A percentile compares a stretch with the other conserved stretches of the same genome.
Conservation (phyloP, 1,140 invertebrate species). For the Macrotrachela quadricornifera region DNA sequence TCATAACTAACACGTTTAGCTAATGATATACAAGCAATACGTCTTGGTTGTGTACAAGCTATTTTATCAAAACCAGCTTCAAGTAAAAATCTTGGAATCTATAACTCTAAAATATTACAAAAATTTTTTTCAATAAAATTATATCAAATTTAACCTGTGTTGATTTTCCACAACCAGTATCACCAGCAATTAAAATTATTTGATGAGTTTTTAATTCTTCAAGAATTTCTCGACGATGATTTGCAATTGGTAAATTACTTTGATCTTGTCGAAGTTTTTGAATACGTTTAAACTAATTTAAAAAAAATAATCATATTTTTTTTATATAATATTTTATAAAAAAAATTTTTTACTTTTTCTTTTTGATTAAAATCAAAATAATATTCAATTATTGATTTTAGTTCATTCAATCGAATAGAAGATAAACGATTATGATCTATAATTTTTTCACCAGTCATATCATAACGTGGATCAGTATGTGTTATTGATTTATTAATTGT, state of each 20-base stretch:
- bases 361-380: no score
- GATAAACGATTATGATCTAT: no score
- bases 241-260: slow-evolving; percentile 58
- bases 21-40: slow-evolving; percentile 81
- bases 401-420: no score
- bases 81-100: slow-evolving; percentile 30
- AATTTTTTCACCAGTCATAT: no score
- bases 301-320: no score
- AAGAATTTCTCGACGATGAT: slow-evolving; percentile 51
- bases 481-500: background rate
- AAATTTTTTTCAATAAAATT: slow-evolving; percentile 9
- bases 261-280: slow-evolving; percentile 48
- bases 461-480: no score
- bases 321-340: no score
- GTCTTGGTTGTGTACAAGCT: slow-evolving; percentile 79
- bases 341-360: no score
- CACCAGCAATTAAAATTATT: slow-evolving; percentile 55
- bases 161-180: slow-evolving; percentile 89
- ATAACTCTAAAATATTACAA: background rate
- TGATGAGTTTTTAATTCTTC: slow-evolving; percentile 45
- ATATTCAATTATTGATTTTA: no score
- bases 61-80: slow-evolving; percentile 63
- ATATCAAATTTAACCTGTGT: slow-evolving; percentile 44
- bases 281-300: no score
- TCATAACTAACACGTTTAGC: slow-evolving; percentile 76